Evolutionary conservation across 2,888 invertebrate genomes (phyloP).

Genomic region (Chloroclysta siterata): DNA sequence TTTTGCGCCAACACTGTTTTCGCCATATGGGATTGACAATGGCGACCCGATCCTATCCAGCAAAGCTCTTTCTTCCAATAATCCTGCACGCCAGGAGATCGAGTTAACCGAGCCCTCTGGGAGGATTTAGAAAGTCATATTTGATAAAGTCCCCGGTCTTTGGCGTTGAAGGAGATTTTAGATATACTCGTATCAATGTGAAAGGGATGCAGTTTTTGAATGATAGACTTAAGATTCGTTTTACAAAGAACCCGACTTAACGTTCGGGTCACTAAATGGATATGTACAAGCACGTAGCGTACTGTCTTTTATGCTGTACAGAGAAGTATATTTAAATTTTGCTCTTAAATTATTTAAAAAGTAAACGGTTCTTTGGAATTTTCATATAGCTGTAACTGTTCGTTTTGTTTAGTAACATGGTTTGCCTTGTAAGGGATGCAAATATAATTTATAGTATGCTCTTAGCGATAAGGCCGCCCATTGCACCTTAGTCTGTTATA

Average conservation of each 20-base stretch:
- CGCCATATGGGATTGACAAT: slow-evolving; percentile 59
- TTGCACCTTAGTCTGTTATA: no score
- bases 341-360: no score
- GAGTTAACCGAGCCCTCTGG: slow-evolving; percentile 57
- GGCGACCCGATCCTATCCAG: slow-evolving; percentile 52
- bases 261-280: background rate
- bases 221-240: background rate
- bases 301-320: no score
- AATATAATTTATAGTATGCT: no score
- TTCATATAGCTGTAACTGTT: no score
- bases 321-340: no score
- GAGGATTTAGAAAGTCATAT: slow-evolving; percentile 52
- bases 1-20: slow-evolving; percentile 40
- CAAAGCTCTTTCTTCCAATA: slow-evolving; percentile 64
- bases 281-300: no score
- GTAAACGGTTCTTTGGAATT: no score
- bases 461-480: no score
- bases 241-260: background rate
- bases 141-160: slow-evolving; percentile 33
- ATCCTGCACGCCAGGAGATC: slow-evolving; percentile 65
- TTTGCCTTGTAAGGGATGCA: no score
- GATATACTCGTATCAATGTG: slow-evolving; percentile 13
- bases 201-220: slow-evolving; percentile 4
- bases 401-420: no score
- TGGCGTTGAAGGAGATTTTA: slow-evolving; percentile 32